Base-by-base conservation (phyloP, 1,140 invertebrate species). In the Stegodyphus mimosarum region DNA sequence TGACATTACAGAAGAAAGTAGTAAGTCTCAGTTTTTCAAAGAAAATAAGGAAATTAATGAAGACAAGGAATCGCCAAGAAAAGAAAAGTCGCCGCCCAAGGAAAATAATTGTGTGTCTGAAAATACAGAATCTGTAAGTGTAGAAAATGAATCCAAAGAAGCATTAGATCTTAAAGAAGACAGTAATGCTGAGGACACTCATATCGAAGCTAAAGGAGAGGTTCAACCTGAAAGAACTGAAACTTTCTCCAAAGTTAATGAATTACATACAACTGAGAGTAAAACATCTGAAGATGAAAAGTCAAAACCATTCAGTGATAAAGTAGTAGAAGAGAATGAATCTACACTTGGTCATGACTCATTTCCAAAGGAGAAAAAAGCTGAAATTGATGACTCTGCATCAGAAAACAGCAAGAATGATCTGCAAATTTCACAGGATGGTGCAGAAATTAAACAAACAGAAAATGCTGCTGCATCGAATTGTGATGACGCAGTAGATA, bases 111-210 rank as follows among this genome's bases (percentile, higher is more conserved):
- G 13, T 10, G 9, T 7, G 10, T 55, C 4, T 60, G 13, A 66
- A 75, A 33, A 33, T 33, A 33, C 33, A 33, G 55, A 9, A 15
- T 13, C 17, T 33, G 33, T 15, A n/a, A 11, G 52, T 50, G 18
- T 17, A 11, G 76, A 81, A 76, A 83, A 60, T 81, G 76, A 84
- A 67, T 55, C 70, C 15, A 72, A 83, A 49, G 85, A 77, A 48
- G 74, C 87, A 60, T 66, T 77, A 48, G 79, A 76, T 75, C 74
- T 85, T 13, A 83, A 87, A 64, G 83, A 87, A 7, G 79, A 79
- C 17, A 86, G 78, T 10, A 80, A 84, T 5, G 83, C 75, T 7
- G 70, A 87, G 13, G 80, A 87, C 4, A 76, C 80, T 60, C 75
- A 76, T 15, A 74, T 76, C 2, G 70, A 76, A 11, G 80, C 83